phyloP scores from a whole-genome alignment of 1,140 invertebrate species.

The Olivierus martensii region DNA sequence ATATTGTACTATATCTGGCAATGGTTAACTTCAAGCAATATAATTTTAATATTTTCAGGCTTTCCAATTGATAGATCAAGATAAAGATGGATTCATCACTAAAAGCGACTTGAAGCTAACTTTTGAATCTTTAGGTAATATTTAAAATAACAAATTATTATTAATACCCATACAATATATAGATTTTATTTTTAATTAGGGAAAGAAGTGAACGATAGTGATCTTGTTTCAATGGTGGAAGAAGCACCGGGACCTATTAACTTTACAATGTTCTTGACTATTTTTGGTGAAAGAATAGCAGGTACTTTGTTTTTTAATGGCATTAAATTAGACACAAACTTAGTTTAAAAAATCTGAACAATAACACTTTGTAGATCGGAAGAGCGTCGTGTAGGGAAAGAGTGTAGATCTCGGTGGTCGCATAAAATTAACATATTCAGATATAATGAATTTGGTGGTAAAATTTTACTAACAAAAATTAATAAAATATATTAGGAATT shows the following conservation, averaged over 20 bases:
- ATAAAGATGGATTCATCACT: slow-evolving; percentile 59
- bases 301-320: no score
- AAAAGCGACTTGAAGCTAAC: slow-evolving; percentile 13
- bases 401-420: no score
- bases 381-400: no score
- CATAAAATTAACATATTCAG: no score
- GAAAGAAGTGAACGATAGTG: slow-evolving; percentile 70
- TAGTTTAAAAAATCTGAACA: no score
- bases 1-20: no score
- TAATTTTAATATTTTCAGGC: slow-evolving; percentile 8
- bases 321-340: no score
- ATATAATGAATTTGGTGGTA: no score
- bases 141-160: neutral
- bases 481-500: no score
- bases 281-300: slow-evolving; percentile 78
- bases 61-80: slow-evolving; percentile 96
- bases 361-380: no score
- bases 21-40: no score
- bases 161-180: neutral
- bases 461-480: no score
- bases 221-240: slow-evolving; percentile 74
- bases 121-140: slow-evolving; percentile 11
- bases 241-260: slow-evolving; percentile 83
- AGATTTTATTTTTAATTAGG: slow-evolving; percentile 30
- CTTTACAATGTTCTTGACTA: slow-evolving; percentile 80